A percentile compares a stretch with the other conserved stretches of the same genome.
Conservation (phyloP, 2,888 invertebrate species). For the Orchesella flavescens region DNA sequence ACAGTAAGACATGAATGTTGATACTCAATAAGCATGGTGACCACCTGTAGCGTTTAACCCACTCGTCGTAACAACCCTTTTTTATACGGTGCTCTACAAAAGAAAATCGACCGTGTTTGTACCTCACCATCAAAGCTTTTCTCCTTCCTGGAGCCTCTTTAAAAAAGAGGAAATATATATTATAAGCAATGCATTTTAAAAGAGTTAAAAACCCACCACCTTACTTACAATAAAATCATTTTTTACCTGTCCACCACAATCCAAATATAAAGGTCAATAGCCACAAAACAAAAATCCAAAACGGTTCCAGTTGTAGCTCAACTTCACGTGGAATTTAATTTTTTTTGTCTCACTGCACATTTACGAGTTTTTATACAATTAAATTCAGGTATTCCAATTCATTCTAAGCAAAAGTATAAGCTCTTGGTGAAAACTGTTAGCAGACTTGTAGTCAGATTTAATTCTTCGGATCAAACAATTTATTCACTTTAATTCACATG, state of each 20-base stretch:
- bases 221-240: background rate
- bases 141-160: background rate
- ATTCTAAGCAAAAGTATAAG: background rate
- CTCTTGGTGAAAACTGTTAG: background rate
- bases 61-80: background rate
- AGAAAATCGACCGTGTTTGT: background rate
- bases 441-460: background rate
- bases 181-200: background rate
- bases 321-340: too few species aligned
- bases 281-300: too few species aligned
- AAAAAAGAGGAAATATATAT: background rate
- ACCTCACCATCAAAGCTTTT: background rate
- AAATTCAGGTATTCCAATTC: too few species aligned
- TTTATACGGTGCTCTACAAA: background rate
- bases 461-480: background rate
- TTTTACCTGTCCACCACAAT: constrained; percentile 5
- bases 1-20: background rate
- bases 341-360: too few species aligned
- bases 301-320: too few species aligned
- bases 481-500: background rate
- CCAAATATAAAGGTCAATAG: background rate
- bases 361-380: too few species aligned
- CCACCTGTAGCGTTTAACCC: constrained; percentile 30
- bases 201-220: background rate
- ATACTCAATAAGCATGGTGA: background rate